A percentile compares a stretch with the other conserved stretches of the same genome.
phyloP scores from a whole-genome alignment of 2,888 invertebrate species.

The Aporophyla lueneburgensis region DNA sequence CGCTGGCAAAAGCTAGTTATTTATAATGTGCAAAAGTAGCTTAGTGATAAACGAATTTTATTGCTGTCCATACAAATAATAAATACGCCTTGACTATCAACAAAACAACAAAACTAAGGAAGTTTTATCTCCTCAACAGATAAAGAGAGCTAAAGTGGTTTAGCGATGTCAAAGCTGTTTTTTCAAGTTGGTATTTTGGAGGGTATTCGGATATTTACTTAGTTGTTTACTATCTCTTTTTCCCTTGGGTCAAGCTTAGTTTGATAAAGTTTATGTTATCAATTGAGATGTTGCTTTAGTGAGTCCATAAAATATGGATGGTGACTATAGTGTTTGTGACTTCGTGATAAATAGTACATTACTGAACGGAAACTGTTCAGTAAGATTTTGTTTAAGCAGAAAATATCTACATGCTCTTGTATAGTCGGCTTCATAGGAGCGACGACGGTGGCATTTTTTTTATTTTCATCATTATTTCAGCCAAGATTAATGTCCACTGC shows the following conservation, averaged over 20 bases:
- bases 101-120: slow-evolving; percentile 20
- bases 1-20: too few relatives aligned
- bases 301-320: slow-evolving; percentile 1
- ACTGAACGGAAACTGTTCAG: too few relatives aligned
- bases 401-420: background rate
- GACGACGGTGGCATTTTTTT: background rate
- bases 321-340: background rate
- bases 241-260: slow-evolving; percentile 8
- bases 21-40: background rate
- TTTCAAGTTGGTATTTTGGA: slow-evolving; percentile 27
- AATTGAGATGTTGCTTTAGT: slow-evolving; percentile 21
- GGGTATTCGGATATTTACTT: slow-evolving; percentile 23
- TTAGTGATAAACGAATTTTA: background rate
- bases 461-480: too few relatives aligned
- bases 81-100: slow-evolving; percentile 22
- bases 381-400: background rate
- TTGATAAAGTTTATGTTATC: slow-evolving; percentile 33
- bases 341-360: background rate
- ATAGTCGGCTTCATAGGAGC: background rate
- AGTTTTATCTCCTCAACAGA: slow-evolving; percentile 44
- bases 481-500: too few relatives aligned
- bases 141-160: slow-evolving; percentile 32
- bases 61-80: slow-evolving; percentile 1
- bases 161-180: slow-evolving; percentile 27
- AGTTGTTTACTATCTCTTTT: slow-evolving; percentile 23